Evolutionary conservation across 2,888 invertebrate species (phyloP).

Genomic region (Seira sanloemensis): DNA sequence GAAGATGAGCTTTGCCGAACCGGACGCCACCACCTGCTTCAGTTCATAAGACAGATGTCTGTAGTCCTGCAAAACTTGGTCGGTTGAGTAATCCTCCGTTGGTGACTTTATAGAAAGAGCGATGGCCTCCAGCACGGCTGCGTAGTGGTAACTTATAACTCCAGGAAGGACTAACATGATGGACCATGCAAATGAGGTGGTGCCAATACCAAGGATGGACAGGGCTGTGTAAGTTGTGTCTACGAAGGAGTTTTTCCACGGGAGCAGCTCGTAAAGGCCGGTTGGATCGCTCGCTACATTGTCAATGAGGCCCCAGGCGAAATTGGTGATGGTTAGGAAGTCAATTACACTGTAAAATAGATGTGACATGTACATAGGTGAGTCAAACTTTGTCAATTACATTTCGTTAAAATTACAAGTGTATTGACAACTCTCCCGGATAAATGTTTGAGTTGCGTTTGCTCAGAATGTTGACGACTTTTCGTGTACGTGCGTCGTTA

Average conservation of each 20-base stretch:
- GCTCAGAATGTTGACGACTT: too few species aligned
- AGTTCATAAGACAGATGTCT: neutral
- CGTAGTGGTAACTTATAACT: neutral
- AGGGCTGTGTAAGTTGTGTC: neutral
- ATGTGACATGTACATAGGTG: too few species aligned
- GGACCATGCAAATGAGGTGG: neutral
- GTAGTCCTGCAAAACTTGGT: neutral
- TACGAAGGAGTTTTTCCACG: neutral
- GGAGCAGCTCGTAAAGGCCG: neutral
- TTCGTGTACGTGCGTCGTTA: too few species aligned
- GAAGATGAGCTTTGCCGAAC: neutral
- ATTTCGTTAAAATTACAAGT: neutral
- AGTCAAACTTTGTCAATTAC: neutral
- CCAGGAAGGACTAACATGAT: slow-evolving; percentile 2
- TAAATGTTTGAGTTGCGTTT: too few species aligned
- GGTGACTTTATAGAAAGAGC: neutral
- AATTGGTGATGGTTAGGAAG: neutral
- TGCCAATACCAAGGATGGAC: neutral
- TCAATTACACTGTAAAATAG: neutral
- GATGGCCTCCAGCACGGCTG: neutral
- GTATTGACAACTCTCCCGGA: neutral
- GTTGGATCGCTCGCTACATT: slow-evolving; percentile 6
- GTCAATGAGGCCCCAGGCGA: neutral
- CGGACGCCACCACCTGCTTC: neutral
- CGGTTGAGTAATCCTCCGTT: neutral